Evolutionary conservation across 2,113 vertebrate species (phyloP).

Genomic region (Hepsetus odoe): DNA sequence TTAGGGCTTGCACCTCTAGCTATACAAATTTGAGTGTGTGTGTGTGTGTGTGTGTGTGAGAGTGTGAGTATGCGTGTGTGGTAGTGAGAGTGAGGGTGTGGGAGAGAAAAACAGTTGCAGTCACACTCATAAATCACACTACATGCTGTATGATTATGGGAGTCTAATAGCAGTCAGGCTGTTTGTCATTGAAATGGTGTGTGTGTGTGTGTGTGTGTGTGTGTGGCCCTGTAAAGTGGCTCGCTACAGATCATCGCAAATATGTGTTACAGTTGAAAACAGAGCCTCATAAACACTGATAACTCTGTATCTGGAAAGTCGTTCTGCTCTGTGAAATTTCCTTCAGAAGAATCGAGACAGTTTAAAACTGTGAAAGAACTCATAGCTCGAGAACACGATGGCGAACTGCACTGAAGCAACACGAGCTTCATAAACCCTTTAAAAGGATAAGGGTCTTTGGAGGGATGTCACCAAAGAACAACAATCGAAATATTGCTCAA

Average conservation of each 20-base stretch:
- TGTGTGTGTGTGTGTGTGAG: conserved; percentile 34
- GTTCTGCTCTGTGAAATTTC: not conserved
- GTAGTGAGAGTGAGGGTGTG: conserved; percentile 36
- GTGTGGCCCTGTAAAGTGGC: conserved; percentile 32
- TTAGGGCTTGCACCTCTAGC: not conserved
- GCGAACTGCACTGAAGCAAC: too few relatives aligned
- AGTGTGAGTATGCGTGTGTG: conserved; percentile 32
- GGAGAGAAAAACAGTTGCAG: conserved; percentile 16
- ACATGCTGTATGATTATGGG: conserved; percentile 46
- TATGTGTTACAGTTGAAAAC: conserved; percentile 1
- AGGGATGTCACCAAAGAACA: too few relatives aligned
- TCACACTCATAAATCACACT: conserved; percentile 46
- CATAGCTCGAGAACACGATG: too few relatives aligned
- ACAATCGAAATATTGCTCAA: too few relatives aligned
- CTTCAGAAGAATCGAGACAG: not conserved
- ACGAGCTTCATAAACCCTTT: too few relatives aligned
- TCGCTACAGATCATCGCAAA: conserved; percentile 2
- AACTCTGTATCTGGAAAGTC: not conserved
- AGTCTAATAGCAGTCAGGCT: conserved; percentile 42
- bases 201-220: conserved; percentile 47
- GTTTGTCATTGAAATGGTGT: conserved; percentile 46
- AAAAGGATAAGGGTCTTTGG: too few relatives aligned
- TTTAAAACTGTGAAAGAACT: too few relatives aligned
- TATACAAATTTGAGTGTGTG: conserved; percentile 3
- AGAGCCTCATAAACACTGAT: not conserved